Evolutionary conservation across 2,113 vertebrate genomes (phyloP), one percentile per base, ranked within the genome.

Genomic region (Microcebus jonahi): DNA sequence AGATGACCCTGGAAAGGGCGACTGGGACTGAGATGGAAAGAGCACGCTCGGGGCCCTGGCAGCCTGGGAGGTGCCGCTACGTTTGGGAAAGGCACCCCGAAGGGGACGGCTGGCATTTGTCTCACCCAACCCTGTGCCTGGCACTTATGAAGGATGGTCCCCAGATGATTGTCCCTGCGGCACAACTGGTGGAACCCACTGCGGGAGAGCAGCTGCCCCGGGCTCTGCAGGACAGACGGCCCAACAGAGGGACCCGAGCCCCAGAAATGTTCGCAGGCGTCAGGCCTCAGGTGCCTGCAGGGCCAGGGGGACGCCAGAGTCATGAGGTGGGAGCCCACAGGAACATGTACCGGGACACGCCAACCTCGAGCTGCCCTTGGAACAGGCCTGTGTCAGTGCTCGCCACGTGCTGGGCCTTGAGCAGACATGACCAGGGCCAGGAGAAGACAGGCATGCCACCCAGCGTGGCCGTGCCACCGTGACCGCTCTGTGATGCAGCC

Each of bases 401-500:
- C 15, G 10, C 36, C 5, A 0, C 2, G 8, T 2, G 11, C 42
- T 13, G 10, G 57, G 59, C 59, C 81, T 50, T 12, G 67, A 18
- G 59, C 27, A 4, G 80, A 18, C 6, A 7, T n/a, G 1, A 36
- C 71, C 34, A 48, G 63, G 29, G n/a, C 31, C 48, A 3, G 31
- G 73, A 91, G 87, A 57, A 29, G 39, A 65, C 55, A 82, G 45
- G 23, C 8, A 12, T 55, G 5, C 21, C 4, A 0, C 13, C 53
- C 29, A 0, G 21, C 3, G 0, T 1, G 20, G 80, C 34, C 11
- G 0, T 0, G 6, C n/a, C 84, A 12, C 68, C 0, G 8, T 1
- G 9, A 3, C 1, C 7, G 18, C 17, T 53, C 87, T 91, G 45
- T 14, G 87, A n/a, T 0, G 34, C 10, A 13, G 25, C 34, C 39